These are phyloP conservation scores for Streptopelia turtur DNA, from an alignment of 2,797 vertebrate species.

Conservation along the genomic window DNA sequence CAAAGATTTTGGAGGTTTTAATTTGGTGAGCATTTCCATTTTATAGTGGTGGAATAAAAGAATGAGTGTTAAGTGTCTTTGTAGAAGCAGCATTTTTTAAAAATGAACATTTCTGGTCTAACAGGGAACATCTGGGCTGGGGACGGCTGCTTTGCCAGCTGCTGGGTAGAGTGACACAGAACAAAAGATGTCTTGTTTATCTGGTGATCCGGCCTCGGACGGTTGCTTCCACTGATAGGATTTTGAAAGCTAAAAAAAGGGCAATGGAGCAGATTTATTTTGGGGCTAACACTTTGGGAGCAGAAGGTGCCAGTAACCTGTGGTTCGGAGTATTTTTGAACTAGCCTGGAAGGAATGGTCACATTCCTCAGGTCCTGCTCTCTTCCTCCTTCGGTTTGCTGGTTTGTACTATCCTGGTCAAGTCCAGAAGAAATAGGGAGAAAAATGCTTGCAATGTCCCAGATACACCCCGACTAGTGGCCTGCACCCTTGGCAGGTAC, in stretches of 20 bases:
- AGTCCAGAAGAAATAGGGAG: background rate
- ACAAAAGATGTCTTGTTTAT: conserved; percentile 43
- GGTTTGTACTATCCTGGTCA: background rate
- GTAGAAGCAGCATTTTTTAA: background rate
- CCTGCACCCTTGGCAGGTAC: background rate
- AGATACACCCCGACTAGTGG: background rate
- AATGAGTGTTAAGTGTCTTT: background rate
- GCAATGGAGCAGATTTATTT: background rate
- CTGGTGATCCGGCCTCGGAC: background rate
- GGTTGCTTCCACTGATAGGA: background rate
- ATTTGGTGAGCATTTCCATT: background rate
- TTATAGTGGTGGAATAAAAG: background rate
- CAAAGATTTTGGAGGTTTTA: background rate
- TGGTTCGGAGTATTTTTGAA: background rate
- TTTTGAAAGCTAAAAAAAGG: background rate
- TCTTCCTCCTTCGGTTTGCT: background rate
- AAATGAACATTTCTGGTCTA: conserved; percentile 6
- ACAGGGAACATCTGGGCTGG: conserved; percentile 34
- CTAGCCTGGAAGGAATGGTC: background rate
- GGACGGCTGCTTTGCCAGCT: background rate
- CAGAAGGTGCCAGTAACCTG: background rate
- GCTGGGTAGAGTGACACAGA: background rate
- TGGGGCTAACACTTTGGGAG: background rate
- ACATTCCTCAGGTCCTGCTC: background rate
- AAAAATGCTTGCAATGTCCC: background rate